A percentile compares a stretch with the other conserved stretches of the same genome.
Evolutionary conservation across 1,140 invertebrate genomes (phyloP).

Genomic region (Drosophila pectinifera): DNA sequence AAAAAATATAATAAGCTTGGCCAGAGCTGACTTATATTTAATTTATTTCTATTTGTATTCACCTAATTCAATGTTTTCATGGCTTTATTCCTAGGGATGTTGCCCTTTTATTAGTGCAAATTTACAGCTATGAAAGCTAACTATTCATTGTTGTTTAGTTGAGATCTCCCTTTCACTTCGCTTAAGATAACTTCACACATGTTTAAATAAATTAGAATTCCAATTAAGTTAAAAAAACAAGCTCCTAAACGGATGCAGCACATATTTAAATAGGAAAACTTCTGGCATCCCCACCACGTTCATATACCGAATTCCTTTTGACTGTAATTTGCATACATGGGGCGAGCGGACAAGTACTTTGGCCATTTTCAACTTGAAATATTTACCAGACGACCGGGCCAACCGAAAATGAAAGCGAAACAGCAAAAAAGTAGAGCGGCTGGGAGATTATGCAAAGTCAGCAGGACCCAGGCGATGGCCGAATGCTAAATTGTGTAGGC

Average conservation of each 20-base stretch:
- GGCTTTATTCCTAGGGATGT: background rate
- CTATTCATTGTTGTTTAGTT: background rate
- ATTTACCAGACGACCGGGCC: constrained; percentile 42
- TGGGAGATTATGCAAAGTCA: constrained; percentile 77
- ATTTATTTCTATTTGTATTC: background rate
- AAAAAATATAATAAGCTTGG: background rate
- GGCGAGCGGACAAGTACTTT: constrained; percentile 38
- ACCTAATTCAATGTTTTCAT: background rate
- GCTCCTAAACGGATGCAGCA: constrained; percentile 2
- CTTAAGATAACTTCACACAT: constrained; percentile 13
- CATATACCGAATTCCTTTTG: constrained; percentile 46
- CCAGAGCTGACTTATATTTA: no score
- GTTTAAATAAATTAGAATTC: constrained; percentile 23
- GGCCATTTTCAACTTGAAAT: constrained; percentile 63
- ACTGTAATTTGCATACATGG: constrained; percentile 78
- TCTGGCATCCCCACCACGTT: constrained; percentile 12
- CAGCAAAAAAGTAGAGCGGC: constrained; percentile 44
- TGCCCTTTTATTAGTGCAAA: no score
- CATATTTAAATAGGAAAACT: constrained; percentile 44
- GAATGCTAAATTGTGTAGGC: constrained; percentile 58
- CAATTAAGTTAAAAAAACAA: constrained; percentile 36
- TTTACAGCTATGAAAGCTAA: background rate
- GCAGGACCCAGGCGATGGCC: constrained; percentile 57
- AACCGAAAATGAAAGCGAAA: constrained; percentile 18
- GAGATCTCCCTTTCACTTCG: background rate